Base-by-base conservation (phyloP, 2,797 vertebrate species). In the Enteromius mattozi region DNA sequence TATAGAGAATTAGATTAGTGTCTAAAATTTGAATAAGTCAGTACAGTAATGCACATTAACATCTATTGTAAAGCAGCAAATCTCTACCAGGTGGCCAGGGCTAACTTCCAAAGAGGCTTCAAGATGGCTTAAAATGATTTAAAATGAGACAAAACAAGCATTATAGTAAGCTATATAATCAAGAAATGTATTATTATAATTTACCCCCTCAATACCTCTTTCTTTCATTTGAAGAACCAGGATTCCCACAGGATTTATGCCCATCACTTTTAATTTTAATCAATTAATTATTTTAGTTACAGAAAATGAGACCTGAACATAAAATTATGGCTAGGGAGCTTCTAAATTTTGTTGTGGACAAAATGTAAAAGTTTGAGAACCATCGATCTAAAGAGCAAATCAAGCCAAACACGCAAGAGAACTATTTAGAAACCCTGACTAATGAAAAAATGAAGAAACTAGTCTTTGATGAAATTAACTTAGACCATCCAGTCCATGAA, bases 391-490 rank as follows among this genome's bases (percentile, higher is more conserved):
- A 63, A 63, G 13, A 19, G 21, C 27, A 63, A 82, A 78, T 72
- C 6, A 72, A 51, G 4, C 10, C 30, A 78, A 82, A 76, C 14
- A 30, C 30, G 27, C 10, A 7, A 47, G 21, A 75, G 3, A 80
- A 37, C 16, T 71, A 61, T 72, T 79, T 47, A 80, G 27, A 37
- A 74, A 42, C 35, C 68, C 35, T 40, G 6, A 68, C 47, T 75
- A 65, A 42, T 54, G 10, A 12, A 37, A 37, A 82, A 77, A 77
- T 27, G 0, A 59, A 30, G 35, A 77, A 70, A 21, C 51, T 47
- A 16, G 8, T 59, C 30, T 78, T 86, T 74, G 61, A 69, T 86
- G 1, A 85, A 61, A 69, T 56, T 27, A 65, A 75, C 42, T 71
- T 30, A 40, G 45, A 14, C n/a, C 27, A 47, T 68, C 16, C 6